Evolutionary conservation across 2,797 vertebrate species (phyloP), one percentile per base, ranked within the genome.

Genomic region (Sciurus carolinensis): DNA sequence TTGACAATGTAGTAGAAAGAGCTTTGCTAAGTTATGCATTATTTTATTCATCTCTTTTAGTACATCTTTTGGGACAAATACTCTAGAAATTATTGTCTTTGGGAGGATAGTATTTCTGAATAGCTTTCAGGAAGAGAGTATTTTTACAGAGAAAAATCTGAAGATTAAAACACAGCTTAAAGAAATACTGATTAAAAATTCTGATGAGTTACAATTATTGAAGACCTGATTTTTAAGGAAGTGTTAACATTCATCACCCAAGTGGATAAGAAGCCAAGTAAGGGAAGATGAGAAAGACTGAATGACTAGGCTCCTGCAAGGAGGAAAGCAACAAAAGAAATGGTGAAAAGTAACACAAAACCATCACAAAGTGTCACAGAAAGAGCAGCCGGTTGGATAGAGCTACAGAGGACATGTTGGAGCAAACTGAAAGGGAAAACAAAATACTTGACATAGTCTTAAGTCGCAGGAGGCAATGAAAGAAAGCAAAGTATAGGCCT

Each of bases 81-180:
- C 14, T 95, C 12, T 66, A 54, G 54, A 96, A 52, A 9, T 3
- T 72, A 9, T 57, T 82, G 9, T 62, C 75, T 89, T 85, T 83
- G 42, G 73, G n/a, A 88, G 52, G 28, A 52, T 59, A 20, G 1
- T 80, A 54, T 72, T 92, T 91, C 30, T 85, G 79, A 88, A 28
- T 67, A 42, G 30, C 30, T 50, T 90, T 91, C 64, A 85, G 71
- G 66, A 88, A 93, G 44, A 95, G 44, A 73, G 4, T 59, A 18
- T 54, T 91, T 44, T 47, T 87, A 1, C 24, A 85, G 64, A 66
- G n/a, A 77, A 52, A 39, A 17, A 90, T 33, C 28, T 90, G 44
- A 93, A 82, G 5, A 44, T 94, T 52, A 85, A 30, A 76, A 6
- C 7, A 80, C 30, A 79, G 14, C 8, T 94, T 22, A 84, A 62